Evolutionary conservation across 2,888 invertebrate species (phyloP).

Genomic region (Salticus scenicus): DNA sequence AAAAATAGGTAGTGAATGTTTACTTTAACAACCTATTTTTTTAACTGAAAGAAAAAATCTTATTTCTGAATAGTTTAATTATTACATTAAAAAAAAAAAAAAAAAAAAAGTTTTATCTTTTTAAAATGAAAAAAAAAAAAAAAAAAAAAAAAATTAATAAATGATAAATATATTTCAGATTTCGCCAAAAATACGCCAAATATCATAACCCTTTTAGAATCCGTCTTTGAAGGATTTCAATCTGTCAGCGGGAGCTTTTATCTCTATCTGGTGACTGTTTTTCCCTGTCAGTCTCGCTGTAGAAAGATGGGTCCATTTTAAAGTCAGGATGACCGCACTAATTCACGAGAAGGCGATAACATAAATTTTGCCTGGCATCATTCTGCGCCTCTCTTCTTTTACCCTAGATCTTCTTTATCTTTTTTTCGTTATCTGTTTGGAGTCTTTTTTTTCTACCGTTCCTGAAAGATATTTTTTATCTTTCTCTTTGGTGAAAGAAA

Average conservation of each 20-base stretch:
- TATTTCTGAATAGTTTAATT: too few relatives aligned
- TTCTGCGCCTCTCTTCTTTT: slow-evolving; percentile 1
- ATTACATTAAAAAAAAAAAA: too few relatives aligned
- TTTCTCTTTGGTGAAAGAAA: neutral
- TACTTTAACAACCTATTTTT: too few relatives aligned
- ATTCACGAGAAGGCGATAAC: slow-evolving; percentile 59
- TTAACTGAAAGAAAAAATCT: too few relatives aligned
- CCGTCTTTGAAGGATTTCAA: slow-evolving; percentile 30
- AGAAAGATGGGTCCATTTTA: slow-evolving; percentile 66
- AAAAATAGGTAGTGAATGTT: too few relatives aligned
- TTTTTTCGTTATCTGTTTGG: slow-evolving; percentile 3
- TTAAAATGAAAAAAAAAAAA: too few relatives aligned
- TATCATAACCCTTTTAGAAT: neutral
- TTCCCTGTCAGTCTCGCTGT: slow-evolving; percentile 51
- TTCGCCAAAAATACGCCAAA: neutral
- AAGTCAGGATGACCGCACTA: slow-evolving; percentile 64
- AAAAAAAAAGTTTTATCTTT: too few relatives aligned
- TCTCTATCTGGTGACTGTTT: slow-evolving; percentile 62
- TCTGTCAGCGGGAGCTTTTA: slow-evolving; percentile 63
- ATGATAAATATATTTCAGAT: too few relatives aligned
- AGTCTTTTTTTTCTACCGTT: slow-evolving; percentile 3
- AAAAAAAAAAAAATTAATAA: too few relatives aligned
- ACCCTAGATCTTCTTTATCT: slow-evolving; percentile 11
- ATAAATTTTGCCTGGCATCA: slow-evolving; percentile 48
- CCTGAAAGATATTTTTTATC: neutral